phyloP scores from a whole-genome alignment of 2,797 vertebrate genomes.

The Acrossocheilus wenchowensis region DNA sequence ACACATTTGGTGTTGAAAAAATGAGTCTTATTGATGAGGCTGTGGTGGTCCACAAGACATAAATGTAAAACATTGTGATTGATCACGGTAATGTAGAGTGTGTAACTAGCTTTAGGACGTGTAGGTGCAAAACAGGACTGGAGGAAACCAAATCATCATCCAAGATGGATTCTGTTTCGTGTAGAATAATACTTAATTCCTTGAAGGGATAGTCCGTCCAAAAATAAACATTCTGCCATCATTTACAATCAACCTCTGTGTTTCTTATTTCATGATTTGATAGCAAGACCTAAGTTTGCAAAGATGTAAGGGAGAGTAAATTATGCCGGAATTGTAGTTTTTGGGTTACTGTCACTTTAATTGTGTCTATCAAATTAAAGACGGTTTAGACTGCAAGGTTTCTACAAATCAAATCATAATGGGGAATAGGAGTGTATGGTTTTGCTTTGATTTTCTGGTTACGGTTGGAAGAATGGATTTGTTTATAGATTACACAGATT shows the following conservation, averaged over 20 bases:
- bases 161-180: constrained; percentile 15
- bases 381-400: neutral
- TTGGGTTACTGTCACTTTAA: neutral
- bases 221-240: neutral
- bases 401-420: neutral
- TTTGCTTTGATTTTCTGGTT: neutral
- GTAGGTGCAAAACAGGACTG: constrained; percentile 1
- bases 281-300: neutral
- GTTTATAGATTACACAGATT: neutral
- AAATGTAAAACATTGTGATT: constrained; percentile 11
- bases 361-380: neutral
- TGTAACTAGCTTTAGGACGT: neutral
- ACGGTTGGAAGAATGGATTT: neutral
- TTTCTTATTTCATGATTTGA: neutral
- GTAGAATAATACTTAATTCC: neutral
- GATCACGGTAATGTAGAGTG: constrained; percentile 15
- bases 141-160: constrained; percentile 7
- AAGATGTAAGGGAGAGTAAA: neutral
- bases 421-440: neutral
- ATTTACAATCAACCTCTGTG: neutral
- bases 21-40: neutral
- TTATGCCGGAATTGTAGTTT: neutral
- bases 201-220: neutral
- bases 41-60: no score
- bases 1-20: neutral